These are phyloP conservation scores for Lucifuga dentata DNA, from an alignment of 2,113 vertebrate species.

Conservation along the genomic window DNA sequence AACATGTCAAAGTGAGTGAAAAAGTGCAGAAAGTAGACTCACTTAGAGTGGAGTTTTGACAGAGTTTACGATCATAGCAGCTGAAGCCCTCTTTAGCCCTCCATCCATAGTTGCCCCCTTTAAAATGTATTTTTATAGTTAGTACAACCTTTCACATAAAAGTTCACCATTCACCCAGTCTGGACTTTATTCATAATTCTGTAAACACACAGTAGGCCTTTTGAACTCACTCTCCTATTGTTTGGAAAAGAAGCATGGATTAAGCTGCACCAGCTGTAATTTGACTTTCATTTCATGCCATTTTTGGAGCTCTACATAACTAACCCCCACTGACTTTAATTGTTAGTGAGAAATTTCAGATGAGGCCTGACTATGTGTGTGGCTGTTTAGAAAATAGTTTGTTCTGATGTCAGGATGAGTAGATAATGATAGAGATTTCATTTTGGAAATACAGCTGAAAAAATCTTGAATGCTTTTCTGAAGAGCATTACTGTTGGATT, in stretches of 20 bases:
- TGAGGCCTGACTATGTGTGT: slow-evolving; percentile 4
- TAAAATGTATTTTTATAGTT: slow-evolving; percentile 25
- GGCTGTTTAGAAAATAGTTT: background rate
- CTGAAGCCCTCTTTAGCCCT: slow-evolving; percentile 87
- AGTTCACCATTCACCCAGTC: background rate
- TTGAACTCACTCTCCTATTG: too few relatives aligned
- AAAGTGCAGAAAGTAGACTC: slow-evolving; percentile 36
- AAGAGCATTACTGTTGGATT: too few relatives aligned
- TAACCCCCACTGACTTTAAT: slow-evolving; percentile 4
- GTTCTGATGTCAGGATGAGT: background rate
- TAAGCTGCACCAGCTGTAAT: slow-evolving; percentile 3
- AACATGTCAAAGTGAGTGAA: background rate
- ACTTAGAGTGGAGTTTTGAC: slow-evolving; percentile 85
- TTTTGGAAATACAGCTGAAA: background rate
- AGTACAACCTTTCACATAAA: background rate
- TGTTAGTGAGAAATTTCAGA: slow-evolving; percentile 3
- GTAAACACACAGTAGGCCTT: too few relatives aligned
- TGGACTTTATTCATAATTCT: too few relatives aligned
- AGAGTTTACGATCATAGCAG: slow-evolving; percentile 85
- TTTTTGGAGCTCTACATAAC: slow-evolving; percentile 12
- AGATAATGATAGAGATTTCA: background rate
- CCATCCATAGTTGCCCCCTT: slow-evolving; percentile 88
- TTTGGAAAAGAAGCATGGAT: background rate
- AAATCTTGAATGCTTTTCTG: background rate
- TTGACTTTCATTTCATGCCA: slow-evolving; percentile 18